Conservation (phyloP, 2,113 vertebrate species). For the Tichodroma muraria region DNA sequence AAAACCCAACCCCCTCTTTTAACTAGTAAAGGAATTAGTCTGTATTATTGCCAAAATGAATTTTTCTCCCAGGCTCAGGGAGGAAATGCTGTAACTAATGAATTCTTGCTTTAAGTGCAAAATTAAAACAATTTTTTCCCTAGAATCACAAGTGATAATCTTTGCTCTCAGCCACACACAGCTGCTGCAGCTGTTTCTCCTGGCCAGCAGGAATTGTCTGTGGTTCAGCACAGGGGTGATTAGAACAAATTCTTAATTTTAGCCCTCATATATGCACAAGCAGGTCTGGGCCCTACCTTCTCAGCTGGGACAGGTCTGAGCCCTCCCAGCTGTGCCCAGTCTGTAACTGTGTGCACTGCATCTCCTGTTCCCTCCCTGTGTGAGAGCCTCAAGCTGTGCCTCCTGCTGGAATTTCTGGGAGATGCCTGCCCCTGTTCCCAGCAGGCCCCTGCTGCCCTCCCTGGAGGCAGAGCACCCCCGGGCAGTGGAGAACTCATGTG, state of each 20-base stretch:
- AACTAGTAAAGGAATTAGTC: neutral
- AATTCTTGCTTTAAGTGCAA: neutral
- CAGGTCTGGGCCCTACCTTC: neutral
- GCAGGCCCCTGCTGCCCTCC: neutral
- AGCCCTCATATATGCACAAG: neutral
- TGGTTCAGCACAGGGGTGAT: neutral
- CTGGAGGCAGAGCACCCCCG: neutral
- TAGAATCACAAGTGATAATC: neutral
- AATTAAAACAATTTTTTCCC: neutral
- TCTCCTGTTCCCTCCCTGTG: neutral
- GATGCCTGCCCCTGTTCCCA: neutral
- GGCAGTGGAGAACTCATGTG: too few species aligned
- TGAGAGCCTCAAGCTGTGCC: neutral
- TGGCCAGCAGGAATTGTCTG: neutral
- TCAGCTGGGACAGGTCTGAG: neutral
- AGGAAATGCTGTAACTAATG: neutral
- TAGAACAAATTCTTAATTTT: neutral
- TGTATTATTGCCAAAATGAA: neutral
- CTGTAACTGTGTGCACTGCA: accelerated
- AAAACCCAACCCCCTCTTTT: neutral
- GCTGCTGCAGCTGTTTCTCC: neutral
- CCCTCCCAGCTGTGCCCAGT: neutral
- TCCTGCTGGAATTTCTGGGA: neutral
- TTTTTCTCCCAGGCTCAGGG: neutral
- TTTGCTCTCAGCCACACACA: neutral